A percentile compares a stretch with the other conserved stretches of the same genome.
Conservation (phyloP, 2,888 invertebrate species). For the Nowickia ferox region DNA sequence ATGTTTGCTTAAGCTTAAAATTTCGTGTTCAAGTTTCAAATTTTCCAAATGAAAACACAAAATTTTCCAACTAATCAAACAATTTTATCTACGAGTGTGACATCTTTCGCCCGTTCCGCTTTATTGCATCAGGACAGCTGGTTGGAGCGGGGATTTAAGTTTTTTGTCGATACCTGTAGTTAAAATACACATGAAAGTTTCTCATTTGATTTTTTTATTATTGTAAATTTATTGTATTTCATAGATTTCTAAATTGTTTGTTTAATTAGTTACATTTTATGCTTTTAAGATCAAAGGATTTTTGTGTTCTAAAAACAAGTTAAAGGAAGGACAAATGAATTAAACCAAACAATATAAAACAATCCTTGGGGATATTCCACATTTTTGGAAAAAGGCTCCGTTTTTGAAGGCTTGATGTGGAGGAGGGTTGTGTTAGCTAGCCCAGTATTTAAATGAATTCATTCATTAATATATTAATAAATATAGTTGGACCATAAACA, state of each 20-base stretch:
- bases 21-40: constrained; percentile 47
- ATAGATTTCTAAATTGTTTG: constrained; percentile 70
- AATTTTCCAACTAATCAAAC: constrained; percentile 62
- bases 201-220: constrained; percentile 11
- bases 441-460: neutral
- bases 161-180: constrained; percentile 1
- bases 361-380: neutral
- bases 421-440: no score
- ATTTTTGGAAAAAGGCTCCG: neutral
- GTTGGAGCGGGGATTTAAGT: neutral
- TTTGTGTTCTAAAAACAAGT: constrained; percentile 23
- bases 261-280: constrained; percentile 78
- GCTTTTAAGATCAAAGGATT: constrained; percentile 78
- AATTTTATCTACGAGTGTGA: constrained; percentile 38
- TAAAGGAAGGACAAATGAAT: neutral
- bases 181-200: constrained; percentile 17
- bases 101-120: constrained; percentile 16
- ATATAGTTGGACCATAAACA: no score
- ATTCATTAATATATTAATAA: no score
- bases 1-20: constrained; percentile 15
- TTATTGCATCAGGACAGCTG: neutral
- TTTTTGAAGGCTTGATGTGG: neutral
- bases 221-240: constrained; percentile 38
- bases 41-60: constrained; percentile 66
- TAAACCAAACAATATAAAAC: neutral